Conservation (phyloP, 2,113 vertebrate species). For the Mesitornis unicolor region DNA sequence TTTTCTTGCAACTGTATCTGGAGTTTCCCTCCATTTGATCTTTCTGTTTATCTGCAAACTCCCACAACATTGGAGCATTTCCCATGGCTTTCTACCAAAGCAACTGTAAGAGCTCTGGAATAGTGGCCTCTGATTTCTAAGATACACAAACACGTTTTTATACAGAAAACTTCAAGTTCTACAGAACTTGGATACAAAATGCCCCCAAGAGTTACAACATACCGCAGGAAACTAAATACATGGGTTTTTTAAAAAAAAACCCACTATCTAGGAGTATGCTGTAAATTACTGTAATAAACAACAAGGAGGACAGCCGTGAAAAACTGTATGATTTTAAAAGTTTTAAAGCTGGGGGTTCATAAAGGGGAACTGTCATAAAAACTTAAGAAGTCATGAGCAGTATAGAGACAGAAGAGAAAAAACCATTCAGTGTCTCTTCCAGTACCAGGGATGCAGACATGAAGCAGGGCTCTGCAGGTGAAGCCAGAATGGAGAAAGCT, state of each 20-base stretch:
- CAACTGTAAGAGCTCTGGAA: not conserved
- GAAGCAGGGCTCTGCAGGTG: not conserved
- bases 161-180: not conserved
- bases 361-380: not conserved
- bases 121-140: not conserved
- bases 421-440: not conserved
- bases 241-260: not conserved
- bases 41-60: constrained; percentile 2
- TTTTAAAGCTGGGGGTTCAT: not conserved
- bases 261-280: not conserved
- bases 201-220: not conserved
- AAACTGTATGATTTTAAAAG: not conserved
- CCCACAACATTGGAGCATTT: not conserved
- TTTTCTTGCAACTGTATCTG: not conserved
- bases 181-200: not conserved
- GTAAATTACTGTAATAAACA: not conserved
- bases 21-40: not conserved
- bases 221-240: not conserved
- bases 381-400: not conserved
- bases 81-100: not conserved
- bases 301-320: not conserved
- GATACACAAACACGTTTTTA: not conserved
- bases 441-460: no score
- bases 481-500: not conserved
- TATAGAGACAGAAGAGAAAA: not conserved